Base-by-base conservation (phyloP, 2,888 invertebrate genomes). In the Autographa pulchrina region DNA sequence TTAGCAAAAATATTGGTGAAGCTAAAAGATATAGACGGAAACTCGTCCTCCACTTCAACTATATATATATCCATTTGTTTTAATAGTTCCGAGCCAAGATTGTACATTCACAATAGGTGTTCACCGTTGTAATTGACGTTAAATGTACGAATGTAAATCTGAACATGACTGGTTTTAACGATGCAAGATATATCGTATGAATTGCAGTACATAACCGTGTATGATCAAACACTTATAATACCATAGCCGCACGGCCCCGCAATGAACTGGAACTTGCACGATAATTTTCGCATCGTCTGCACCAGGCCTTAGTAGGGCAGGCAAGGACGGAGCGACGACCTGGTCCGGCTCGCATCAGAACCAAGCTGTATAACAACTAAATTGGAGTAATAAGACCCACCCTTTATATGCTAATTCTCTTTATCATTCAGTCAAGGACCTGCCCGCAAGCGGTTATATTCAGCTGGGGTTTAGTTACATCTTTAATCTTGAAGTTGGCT, bases 391-490 rank as follows among this genome's bases (percentile, higher is more conserved):
- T 84, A 84, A 79, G 66, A 84, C 68, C 56, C 54, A 69, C 72
- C 84, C 83, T 83, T 78, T 80, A 82, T 72, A 82, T 84, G 74
- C 38, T 18, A 77, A 77, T 84, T 82, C 74, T 74, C 82, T 82
- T 84, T 82, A 77, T 68, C 72, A 73, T 81, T 67, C 74, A 69
- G 60, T 68, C 62, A 54, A 43, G 59, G 56, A 69, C 43, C 67
- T 65, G 56, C 62, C 43, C 32, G 62, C 65, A 68, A 65, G 62
- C 73, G 70, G 83, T 78, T 77, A 66, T 25, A 67, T 62, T 63
- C 70, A 31, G 63, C 11, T 69, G 38, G 20, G 31, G 65, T 58
- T 68, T 64, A 14, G 41, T 20, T n/a, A 20, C 54, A 58, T 38
- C 13, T 25, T 59, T 16, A 14, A 38, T 16, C 4, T 11, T 16